phyloP scores from a whole-genome alignment of 2,888 invertebrate species.

The Lithophane semibrunnea region DNA sequence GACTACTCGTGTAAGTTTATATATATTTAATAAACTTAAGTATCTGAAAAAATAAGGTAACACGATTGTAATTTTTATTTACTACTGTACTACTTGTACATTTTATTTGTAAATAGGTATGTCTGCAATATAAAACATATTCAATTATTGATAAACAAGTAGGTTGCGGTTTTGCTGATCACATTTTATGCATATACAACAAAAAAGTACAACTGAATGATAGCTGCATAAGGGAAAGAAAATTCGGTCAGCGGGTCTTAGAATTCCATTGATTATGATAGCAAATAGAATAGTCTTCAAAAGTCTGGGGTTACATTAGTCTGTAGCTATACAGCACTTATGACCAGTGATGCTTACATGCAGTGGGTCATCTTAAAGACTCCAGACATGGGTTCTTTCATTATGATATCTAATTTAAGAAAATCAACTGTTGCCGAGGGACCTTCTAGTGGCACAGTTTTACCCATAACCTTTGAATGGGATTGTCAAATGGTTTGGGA shows the following conservation, averaged over 20 bases:
- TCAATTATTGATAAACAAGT: slow-evolving; percentile 44
- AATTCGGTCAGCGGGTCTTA: not conserved
- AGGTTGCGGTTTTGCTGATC: slow-evolving; percentile 26
- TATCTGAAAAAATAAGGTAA: not conserved
- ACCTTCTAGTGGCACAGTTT: not conserved
- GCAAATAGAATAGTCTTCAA: not conserved
- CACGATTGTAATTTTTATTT: not conserved
- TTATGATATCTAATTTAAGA: not conserved
- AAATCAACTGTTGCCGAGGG: not conserved
- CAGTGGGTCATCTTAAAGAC: too few species aligned
- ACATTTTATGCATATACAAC: not conserved
- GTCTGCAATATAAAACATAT: not conserved
- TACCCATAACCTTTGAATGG: not conserved
- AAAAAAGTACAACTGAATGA: not conserved
- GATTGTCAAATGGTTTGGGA: too few species aligned
- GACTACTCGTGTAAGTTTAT: not conserved
- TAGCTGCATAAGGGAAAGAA: not conserved
- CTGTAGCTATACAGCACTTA: not conserved
- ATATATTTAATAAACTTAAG: not conserved
- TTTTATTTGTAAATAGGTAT: not conserved
- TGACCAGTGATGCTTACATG: not conserved
- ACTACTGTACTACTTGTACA: not conserved
- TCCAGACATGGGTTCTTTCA: not conserved
- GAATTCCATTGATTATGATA: not conserved
- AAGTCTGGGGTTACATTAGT: not conserved